phyloP scores from a whole-genome alignment of 2,888 invertebrate species.

The Ophion costatus region DNA sequence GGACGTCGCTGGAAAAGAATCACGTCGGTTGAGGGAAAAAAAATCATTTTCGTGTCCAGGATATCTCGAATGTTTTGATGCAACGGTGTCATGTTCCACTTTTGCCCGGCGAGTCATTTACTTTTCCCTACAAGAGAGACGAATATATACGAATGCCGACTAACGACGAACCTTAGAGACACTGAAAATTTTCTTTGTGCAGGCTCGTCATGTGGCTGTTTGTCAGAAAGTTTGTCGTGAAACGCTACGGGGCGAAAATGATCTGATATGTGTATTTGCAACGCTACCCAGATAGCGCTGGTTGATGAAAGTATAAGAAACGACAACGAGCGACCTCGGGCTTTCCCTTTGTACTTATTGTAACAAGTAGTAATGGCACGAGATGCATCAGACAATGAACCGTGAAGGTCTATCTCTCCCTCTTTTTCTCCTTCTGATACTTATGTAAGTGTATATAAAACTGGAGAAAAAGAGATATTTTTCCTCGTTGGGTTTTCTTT shows the following conservation, averaged over 20 bases:
- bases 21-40: too few species aligned
- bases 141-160: conserved; percentile 14
- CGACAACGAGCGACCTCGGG: conserved; percentile 55
- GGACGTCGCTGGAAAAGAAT: too few species aligned
- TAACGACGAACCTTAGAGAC: conserved; percentile 33
- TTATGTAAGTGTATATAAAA: too few species aligned
- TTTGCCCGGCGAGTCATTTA: conserved; percentile 22
- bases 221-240: conserved; percentile 39
- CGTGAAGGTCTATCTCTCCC: conserved; percentile 22
- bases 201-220: conserved; percentile 27
- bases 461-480: too few species aligned
- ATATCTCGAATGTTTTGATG: background rate
- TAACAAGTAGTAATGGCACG: conserved; percentile 62
- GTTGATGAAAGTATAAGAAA: conserved; percentile 55
- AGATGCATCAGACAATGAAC: conserved; percentile 51
- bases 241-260: conserved; percentile 45
- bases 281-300: conserved; percentile 35
- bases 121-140: conserved; percentile 7
- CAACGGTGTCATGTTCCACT: background rate
- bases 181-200: conserved; percentile 41
- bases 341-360: conserved; percentile 59
- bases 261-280: conserved; percentile 24
- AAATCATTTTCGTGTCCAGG: too few species aligned
- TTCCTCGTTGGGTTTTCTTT: conserved; percentile 17
- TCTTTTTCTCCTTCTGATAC: conserved; percentile 3